Evolutionary conservation across 1,140 invertebrate genomes (phyloP).

Genomic region (Panagrolaimus sp.): DNA sequence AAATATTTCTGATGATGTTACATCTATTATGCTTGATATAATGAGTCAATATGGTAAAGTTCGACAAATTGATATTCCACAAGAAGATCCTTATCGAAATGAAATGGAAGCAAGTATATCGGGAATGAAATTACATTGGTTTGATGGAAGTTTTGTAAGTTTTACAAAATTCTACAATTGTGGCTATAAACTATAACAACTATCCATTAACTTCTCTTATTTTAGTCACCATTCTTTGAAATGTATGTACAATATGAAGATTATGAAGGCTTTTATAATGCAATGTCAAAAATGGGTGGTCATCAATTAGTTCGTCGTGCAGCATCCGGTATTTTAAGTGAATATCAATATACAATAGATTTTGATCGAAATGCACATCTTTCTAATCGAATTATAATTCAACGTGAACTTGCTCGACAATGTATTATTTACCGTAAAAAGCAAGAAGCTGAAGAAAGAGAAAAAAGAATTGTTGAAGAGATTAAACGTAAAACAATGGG

Average conservation of each 20-base stretch:
- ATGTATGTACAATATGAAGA: slow-evolving; percentile 9
- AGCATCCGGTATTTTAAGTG: background rate
- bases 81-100: background rate
- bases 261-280: slow-evolving; percentile 5
- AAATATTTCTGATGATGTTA: background rate
- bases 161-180: background rate
- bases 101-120: background rate
- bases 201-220: background rate
- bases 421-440: background rate
- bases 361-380: background rate
- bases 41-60: background rate
- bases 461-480: background rate
- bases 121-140: background rate
- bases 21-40: background rate
- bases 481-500: background rate
- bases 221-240: slow-evolving; percentile 8
- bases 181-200: background rate
- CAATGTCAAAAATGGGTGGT: background rate
- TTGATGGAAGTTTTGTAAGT: slow-evolving; percentile 10
- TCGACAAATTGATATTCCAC: slow-evolving; percentile 7
- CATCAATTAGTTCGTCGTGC: slow-evolving; percentile 1
- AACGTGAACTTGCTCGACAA: slow-evolving; percentile 5
- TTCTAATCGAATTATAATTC: slow-evolving; percentile 4
- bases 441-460: background rate
- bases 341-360: slow-evolving; percentile 6